Percentiles rank a stretch among this genome's conserved stretches.
Conservation (phyloP, 2,888 invertebrate genomes). For the Deilephila porcellus region DNA sequence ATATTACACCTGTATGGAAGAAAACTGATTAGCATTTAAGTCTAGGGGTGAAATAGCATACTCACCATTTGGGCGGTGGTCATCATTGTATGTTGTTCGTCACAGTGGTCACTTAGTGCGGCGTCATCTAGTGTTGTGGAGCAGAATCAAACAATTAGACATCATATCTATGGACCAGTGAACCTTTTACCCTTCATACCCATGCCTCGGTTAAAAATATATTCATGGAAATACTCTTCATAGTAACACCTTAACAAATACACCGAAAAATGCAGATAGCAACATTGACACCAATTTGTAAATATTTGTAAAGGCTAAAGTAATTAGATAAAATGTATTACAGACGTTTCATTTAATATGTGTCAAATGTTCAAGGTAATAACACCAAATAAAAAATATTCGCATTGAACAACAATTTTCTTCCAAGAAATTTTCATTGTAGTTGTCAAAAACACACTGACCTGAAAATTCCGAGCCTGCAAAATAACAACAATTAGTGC, state of each 20-base stretch:
- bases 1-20: constrained; percentile 44
- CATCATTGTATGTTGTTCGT: constrained; percentile 54
- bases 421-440: constrained; percentile 2
- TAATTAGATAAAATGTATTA: neutral
- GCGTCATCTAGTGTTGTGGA: constrained; percentile 76
- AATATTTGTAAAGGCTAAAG: neutral
- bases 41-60: constrained; percentile 48
- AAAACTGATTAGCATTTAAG: constrained; percentile 40
- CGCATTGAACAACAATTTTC: constrained; percentile 30
- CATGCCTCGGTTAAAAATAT: constrained; percentile 29
- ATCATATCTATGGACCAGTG: constrained; percentile 38
- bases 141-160: constrained; percentile 81
- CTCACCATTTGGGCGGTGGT: constrained; percentile 61
- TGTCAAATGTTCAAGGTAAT: neutral
- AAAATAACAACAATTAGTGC: constrained; percentile 48
- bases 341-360: neutral
- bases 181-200: constrained; percentile 44
- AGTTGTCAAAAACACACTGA: constrained; percentile 50
- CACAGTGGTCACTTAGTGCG: constrained; percentile 52
- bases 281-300: no score
- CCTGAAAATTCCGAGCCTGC: constrained; percentile 62
- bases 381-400: constrained; percentile 29
- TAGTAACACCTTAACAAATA: no score
- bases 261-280: no score
- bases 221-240: constrained; percentile 33